A percentile compares a stretch with the other conserved stretches of the same genome.
Evolutionary conservation across 2,113 vertebrate species (phyloP).

Genomic region (Mustelus asterias): DNA sequence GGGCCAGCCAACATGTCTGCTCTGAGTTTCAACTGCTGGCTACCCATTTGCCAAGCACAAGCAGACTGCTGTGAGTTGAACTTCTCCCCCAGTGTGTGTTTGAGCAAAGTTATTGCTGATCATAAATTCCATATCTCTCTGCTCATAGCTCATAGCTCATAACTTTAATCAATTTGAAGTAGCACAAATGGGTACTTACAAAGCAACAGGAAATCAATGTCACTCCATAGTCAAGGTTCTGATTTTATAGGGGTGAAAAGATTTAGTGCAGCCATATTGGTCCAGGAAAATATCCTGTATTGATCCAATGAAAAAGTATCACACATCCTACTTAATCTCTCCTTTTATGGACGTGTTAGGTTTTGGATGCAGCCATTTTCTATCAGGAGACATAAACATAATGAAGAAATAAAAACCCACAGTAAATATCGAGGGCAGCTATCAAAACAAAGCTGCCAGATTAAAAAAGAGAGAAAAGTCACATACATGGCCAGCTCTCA

Average conservation of each 20-base stretch:
- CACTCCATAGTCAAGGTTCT: slow-evolving; percentile 22
- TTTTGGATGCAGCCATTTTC: background rate
- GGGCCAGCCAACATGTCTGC: background rate
- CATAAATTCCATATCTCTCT: slow-evolving; percentile 23
- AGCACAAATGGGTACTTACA: slow-evolving; percentile 23
- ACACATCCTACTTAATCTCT: background rate
- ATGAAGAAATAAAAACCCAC: slow-evolving; percentile 31
- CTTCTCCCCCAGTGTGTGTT: background rate
- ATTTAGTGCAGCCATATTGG: slow-evolving; percentile 35
- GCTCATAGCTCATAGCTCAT: slow-evolving; percentile 26
- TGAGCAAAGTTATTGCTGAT: slow-evolving; percentile 25
- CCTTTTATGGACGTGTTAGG: slow-evolving; percentile 24
- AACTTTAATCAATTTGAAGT: slow-evolving; percentile 37
- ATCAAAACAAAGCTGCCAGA: background rate
- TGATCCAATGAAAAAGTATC: slow-evolving; percentile 31
- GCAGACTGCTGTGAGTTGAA: background rate
- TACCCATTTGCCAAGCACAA: background rate
- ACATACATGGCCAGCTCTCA: background rate
- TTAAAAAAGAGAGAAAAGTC: background rate
- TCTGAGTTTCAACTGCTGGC: background rate
- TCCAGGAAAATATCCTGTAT: slow-evolving; percentile 29
- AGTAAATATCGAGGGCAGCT: background rate
- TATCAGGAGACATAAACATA: background rate
- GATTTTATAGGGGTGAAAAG: slow-evolving; percentile 33
- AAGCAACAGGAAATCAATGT: slow-evolving; percentile 36